Percentiles rank a stretch among this genome's conserved stretches.
Conservation (phyloP, 2,888 invertebrate species). For the Latheticus oryzae region DNA sequence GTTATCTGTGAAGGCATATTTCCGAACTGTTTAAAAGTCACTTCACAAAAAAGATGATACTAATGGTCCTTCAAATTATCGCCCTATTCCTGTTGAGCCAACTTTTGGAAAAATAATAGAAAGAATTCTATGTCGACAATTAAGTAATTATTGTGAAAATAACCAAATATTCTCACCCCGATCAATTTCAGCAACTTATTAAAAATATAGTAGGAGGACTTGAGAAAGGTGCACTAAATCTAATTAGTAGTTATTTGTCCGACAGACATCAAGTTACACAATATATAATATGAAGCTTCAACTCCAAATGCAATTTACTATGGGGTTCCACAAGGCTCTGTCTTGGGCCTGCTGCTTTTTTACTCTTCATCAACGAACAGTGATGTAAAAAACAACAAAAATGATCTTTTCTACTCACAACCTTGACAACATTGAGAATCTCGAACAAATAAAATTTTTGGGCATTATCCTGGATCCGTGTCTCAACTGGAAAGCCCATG, state of each 20-base stretch:
- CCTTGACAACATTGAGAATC: neutral
- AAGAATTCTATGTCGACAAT: neutral
- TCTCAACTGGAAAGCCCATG: neutral
- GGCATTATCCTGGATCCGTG: neutral
- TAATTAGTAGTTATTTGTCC: constrained; percentile 2
- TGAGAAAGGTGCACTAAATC: neutral
- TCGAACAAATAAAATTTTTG: neutral
- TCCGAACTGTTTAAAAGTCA: neutral
- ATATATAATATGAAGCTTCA: neutral
- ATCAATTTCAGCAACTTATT: neutral
- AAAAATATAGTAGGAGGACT: neutral
- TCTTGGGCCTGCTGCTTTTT: neutral
- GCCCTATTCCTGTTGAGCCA: neutral
- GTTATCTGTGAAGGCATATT: neutral
- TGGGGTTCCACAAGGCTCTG: constrained; percentile 4
- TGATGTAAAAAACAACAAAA: neutral
- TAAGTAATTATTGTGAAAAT: neutral
- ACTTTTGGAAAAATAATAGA: constrained; percentile 1
- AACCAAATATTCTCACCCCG: neutral
- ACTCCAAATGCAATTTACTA: neutral
- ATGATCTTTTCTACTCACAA: neutral
- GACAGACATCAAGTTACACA: constrained; percentile 6
- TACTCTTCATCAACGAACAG: neutral
- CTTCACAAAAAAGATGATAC: neutral
- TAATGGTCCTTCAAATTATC: neutral